Base-by-base conservation (phyloP, 2,888 invertebrate genomes). In the Trilocha varians region DNA sequence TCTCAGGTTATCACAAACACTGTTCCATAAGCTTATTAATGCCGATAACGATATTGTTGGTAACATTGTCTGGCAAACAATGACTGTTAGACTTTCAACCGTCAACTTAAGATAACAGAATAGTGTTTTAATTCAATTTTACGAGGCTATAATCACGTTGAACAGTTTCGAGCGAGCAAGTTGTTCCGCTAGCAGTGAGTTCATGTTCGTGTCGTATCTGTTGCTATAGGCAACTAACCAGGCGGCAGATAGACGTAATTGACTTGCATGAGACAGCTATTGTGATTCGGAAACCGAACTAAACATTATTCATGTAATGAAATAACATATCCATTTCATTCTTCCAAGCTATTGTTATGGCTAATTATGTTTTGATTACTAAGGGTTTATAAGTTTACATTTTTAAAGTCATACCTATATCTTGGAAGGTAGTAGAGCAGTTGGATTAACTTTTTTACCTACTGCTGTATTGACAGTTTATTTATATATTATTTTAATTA, bases 171-270 rank as follows among this genome's bases (percentile, higher is more conserved):
- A 57, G 58, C 62, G 57, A 69, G 71, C 70, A 38, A 35, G 34
- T 38, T 42, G 35, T 25, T 32, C 70, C 53, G 61, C 57, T 66
- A 60, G 63, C 64, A 64, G 63, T 60, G 61, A 71, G 76, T 78
- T 77, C 72, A 74, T 75, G 74, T 77, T 78, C 72, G 73, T 75
- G 74, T 77, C 78, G 75, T 76, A 75, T 76, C 71, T 64, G 65
- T 61, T 65, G 70, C 64, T 66, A 65, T 59, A 62, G 70, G 67
- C 78, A 74, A 65, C 70, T 78, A 84, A 83, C 79, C 59, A 66
- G 79, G 73, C 83, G 71, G 69, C 50, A 61, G 77, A 82, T 72
- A 80, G 78, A 75, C 79, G 45, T 84, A 83, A 83, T 84, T 84
- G 80, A 78, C 82, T 80, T 74, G 74, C 71, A 77, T 74, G 71